These are phyloP conservation scores for Scolopax rusticola DNA, from an alignment of 2,797 vertebrate genomes.

Conservation along the genomic window DNA sequence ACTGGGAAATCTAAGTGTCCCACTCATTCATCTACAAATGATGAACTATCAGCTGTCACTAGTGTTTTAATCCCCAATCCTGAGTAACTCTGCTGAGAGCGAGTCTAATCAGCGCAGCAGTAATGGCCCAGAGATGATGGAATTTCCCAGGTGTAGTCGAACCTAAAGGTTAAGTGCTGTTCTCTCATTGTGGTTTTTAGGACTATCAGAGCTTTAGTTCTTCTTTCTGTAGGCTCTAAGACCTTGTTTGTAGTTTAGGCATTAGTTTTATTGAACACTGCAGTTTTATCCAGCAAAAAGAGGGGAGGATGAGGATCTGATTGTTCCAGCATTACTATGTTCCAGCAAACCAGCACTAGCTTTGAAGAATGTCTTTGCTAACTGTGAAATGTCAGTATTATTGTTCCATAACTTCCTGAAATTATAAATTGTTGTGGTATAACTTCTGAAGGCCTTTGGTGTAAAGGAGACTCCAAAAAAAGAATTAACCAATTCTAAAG, in stretches of 20 bases:
- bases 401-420: neutral
- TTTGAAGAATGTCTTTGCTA: neutral
- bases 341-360: neutral
- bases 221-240: neutral
- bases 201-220: neutral
- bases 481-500: neutral
- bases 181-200: conserved; percentile 22
- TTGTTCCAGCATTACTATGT: neutral
- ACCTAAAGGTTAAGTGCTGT: conserved; percentile 43
- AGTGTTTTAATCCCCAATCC: conserved; percentile 17
- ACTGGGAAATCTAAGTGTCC: conserved; percentile 48
- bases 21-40: conserved; percentile 26
- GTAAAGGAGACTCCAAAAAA: neutral
- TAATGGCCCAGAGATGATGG: neutral
- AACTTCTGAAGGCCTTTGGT: neutral
- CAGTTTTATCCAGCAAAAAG: neutral
- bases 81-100: conserved; percentile 25
- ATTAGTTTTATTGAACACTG: neutral
- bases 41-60: conserved; percentile 41
- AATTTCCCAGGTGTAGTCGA: conserved; percentile 14
- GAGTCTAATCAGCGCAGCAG: neutral
- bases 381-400: neutral
- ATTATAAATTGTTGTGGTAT: neutral
- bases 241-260: neutral
- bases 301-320: neutral